phyloP scores from a whole-genome alignment of 2,113 vertebrate species.

The Labrus mixtus region DNA sequence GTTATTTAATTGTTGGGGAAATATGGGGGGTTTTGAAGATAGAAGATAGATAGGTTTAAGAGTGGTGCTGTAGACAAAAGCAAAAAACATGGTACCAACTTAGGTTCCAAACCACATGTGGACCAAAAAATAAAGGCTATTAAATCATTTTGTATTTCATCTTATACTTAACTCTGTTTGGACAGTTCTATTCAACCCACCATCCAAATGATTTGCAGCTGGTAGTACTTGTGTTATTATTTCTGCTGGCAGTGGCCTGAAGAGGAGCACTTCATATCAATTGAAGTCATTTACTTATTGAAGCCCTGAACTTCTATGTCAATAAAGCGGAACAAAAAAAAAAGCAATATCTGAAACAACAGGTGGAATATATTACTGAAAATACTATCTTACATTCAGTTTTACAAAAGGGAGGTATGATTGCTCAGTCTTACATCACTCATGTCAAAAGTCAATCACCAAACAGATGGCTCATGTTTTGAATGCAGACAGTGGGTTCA shows the following conservation, averaged over 20 bases:
- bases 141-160: no score
- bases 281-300: neutral
- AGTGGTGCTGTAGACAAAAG: no score
- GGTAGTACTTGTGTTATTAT: neutral
- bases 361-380: neutral
- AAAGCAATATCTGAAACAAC: conserved; percentile 5
- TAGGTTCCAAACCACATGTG: no score
- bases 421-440: conserved; percentile 14
- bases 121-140: no score
- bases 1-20: no score
- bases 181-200: neutral
- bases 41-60: no score
- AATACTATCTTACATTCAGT: neutral
- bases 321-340: neutral
- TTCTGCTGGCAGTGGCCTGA: neutral
- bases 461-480: conserved; percentile 40
- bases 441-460: conserved; percentile 32
- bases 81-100: no score
- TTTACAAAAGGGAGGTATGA: neutral
- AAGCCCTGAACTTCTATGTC: neutral
- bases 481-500: conserved; percentile 22
- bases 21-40: no score
- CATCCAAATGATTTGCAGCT: neutral
- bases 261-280: neutral
- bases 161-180: neutral